Evolutionary conservation across 2,888 invertebrate genomes (phyloP), one percentile per base, ranked within the genome.

Genomic region (Phorcus lineatus): DNA sequence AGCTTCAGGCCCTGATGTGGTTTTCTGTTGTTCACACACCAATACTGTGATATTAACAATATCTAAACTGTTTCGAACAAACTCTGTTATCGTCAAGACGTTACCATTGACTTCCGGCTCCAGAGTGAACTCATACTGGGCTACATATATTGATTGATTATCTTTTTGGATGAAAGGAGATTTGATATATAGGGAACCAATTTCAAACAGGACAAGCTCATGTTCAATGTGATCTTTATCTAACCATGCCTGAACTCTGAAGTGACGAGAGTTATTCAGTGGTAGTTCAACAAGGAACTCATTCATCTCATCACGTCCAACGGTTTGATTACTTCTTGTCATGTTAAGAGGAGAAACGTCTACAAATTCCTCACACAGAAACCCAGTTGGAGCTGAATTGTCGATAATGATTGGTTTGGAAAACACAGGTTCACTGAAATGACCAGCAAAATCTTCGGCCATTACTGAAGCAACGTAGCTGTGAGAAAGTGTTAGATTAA

Each of bases 391-490:
- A 47, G 74, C 22, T 2, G 52, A 52, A 22, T 0, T 24, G 52
- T 74, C 74, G 36, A 74, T 22, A 16, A 74, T 22, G 13, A 74
- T 52, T 19, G 74, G 53, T 22, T 24, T 19, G 47, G 74, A 52
- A 22, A 22, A 22, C 11, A 74, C 74, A 22, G 47, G 24, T 19
- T 40, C 24, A 24, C 74, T 74, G 53, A 40, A 16, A 74, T 74
- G 74, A 19, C 74, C 74, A 16, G 74, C 74, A 74, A 52, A 74
- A 19, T 74, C 74, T 16, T 47, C 74, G 6, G 74, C 74, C 24
- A 24, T 22, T 16, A 74, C 74, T 22, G 74, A 74, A 24, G 52
- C 74, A 22, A 13, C 16, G 52, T 74, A 74, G 22, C 24, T 24
- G n/a, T 74, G 24, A 22, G 52, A 36, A 47, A 53, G 74, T 2